Percentiles rank a stretch among this genome's conserved stretches.
Conservation (phyloP, 2,888 invertebrate species). For the Neoscelio sp. region DNA sequence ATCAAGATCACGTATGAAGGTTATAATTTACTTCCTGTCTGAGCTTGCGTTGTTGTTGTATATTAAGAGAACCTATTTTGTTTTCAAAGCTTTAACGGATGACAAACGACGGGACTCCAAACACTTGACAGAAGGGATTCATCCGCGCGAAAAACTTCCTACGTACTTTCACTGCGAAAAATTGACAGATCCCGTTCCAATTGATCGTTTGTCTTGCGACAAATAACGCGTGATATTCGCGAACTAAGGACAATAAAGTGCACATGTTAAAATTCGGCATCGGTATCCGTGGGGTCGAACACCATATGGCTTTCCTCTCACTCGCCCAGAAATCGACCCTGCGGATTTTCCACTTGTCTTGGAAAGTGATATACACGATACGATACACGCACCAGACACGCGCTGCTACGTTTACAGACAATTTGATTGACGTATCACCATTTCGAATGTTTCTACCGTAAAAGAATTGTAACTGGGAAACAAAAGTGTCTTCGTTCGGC, state of each 20-base stretch:
- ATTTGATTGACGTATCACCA: slow-evolving; percentile 34
- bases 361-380: slow-evolving; percentile 66
- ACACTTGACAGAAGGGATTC: slow-evolving; percentile 34
- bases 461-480: neutral
- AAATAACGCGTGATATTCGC: slow-evolving; percentile 79
- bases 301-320: slow-evolving; percentile 69
- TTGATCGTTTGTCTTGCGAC: slow-evolving; percentile 76
- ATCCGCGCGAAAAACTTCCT: slow-evolving; percentile 4
- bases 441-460: neutral
- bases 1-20: slow-evolving; percentile 39
- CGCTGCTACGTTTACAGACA: slow-evolving; percentile 21
- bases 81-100: slow-evolving; percentile 13
- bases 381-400: slow-evolving; percentile 42
- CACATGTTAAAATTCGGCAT: slow-evolving; percentile 75
- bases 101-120: slow-evolving; percentile 27
- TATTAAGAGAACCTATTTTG: slow-evolving; percentile 9
- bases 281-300: slow-evolving; percentile 28
- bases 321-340: slow-evolving; percentile 52
- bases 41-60: slow-evolving; percentile 13
- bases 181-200: slow-evolving; percentile 64
- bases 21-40: slow-evolving; percentile 38
- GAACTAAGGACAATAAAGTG: slow-evolving; percentile 77
- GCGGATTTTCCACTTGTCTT: slow-evolving; percentile 72
- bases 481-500: no score
- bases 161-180: slow-evolving; percentile 28